Conservation (phyloP, 2,113 vertebrate species). For the Australoheros scitulus region DNA sequence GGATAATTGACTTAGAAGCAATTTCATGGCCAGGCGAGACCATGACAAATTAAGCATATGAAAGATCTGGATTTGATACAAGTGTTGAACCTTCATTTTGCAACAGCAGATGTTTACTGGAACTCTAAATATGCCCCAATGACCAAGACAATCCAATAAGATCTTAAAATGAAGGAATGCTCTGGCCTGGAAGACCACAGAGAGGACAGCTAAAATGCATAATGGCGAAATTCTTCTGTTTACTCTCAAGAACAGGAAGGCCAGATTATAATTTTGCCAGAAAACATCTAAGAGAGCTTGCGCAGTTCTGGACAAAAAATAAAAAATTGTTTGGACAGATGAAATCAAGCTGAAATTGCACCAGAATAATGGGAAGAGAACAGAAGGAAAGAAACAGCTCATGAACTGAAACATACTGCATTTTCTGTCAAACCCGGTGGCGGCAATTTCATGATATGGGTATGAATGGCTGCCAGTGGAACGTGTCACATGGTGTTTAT, state of each 20-base stretch:
- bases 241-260: not conserved
- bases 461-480: not conserved
- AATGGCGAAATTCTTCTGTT: not conserved
- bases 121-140: not conserved
- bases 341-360: not conserved
- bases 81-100: not conserved
- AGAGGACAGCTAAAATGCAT: not conserved
- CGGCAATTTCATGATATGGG: not conserved
- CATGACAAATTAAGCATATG: not conserved
- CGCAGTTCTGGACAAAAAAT: not conserved
- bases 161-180: not conserved
- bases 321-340: not conserved
- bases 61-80: not conserved
- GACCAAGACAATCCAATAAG: not conserved
- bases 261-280: not conserved
- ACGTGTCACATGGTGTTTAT: not conserved
- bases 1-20: not conserved
- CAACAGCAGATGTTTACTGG: not conserved
- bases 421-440: not conserved
- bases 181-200: not conserved
- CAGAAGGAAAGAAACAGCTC: not conserved
- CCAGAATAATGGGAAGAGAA: not conserved
- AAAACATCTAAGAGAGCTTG: not conserved
- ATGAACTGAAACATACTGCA: not conserved
- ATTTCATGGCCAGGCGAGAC: not conserved